Evolutionary conservation across 2,888 invertebrate species (phyloP).

Genomic region (Anoplius nigerrimus): DNA sequence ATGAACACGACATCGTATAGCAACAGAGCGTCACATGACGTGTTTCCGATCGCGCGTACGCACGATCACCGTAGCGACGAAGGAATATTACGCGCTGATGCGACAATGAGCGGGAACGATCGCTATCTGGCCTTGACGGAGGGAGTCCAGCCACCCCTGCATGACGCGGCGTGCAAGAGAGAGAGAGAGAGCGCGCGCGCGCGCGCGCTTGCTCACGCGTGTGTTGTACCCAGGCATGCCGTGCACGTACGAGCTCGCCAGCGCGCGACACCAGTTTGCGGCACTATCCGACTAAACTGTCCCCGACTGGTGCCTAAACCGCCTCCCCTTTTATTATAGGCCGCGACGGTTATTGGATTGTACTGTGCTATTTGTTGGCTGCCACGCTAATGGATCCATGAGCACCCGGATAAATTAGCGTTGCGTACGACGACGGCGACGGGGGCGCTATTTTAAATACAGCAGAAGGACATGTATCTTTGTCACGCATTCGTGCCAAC

Average conservation of each 20-base stretch:
- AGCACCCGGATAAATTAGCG: slow-evolving; percentile 70
- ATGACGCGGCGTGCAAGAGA: slow-evolving; percentile 18
- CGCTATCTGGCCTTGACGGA: slow-evolving; percentile 59
- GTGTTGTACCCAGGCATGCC: not conserved
- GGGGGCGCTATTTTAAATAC: slow-evolving; percentile 42
- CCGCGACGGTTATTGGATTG: slow-evolving; percentile 71
- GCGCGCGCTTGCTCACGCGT: not conserved
- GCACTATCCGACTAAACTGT: slow-evolving; percentile 57
- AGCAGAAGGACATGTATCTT: not conserved
- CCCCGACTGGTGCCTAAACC: slow-evolving; percentile 67
- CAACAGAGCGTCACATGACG: too few relatives aligned
- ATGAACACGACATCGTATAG: too few relatives aligned
- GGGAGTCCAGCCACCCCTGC: slow-evolving; percentile 40
- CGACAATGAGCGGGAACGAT: slow-evolving; percentile 69
- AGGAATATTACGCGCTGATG: slow-evolving; percentile 61
- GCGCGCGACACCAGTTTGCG: not conserved
- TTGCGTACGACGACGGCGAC: slow-evolving; percentile 36
- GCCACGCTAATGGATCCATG: slow-evolving; percentile 73
- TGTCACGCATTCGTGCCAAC: too few relatives aligned
- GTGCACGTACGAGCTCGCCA: slow-evolving; percentile 22
- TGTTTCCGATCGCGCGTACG: too few relatives aligned
- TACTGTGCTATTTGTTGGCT: slow-evolving; percentile 70
- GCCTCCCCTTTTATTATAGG: slow-evolving; percentile 67
- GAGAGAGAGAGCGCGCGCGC: slow-evolving; percentile 20
- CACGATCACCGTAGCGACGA: not conserved